phyloP scores from a whole-genome alignment of 1,140 invertebrate species.

The Ladona fulva region DNA sequence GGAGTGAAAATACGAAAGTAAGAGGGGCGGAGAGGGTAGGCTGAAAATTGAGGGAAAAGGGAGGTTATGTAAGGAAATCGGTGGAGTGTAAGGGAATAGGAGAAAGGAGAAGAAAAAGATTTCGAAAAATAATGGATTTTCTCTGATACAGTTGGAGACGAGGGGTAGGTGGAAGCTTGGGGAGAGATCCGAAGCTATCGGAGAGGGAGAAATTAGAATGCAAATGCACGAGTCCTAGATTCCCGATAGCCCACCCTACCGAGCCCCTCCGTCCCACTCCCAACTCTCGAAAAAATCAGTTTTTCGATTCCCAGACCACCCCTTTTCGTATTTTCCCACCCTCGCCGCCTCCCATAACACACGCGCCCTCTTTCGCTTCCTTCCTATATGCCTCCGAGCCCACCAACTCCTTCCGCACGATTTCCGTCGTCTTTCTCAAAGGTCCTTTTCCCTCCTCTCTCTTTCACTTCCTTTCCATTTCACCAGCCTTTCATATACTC shows the following conservation, averaged over 20 bases:
- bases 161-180: too few relatives aligned
- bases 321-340: neutral
- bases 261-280: neutral
- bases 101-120: too few relatives aligned
- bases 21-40: too few relatives aligned
- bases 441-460: too few relatives aligned
- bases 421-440: neutral
- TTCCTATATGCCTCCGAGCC: neutral
- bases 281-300: neutral
- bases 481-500: neutral
- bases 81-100: too few relatives aligned
- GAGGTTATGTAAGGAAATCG: too few relatives aligned
- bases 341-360: conserved; percentile 1
- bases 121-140: too few relatives aligned
- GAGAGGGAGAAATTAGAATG: neutral
- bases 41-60: too few relatives aligned
- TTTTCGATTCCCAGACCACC: neutral
- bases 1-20: too few relatives aligned
- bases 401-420: neutral
- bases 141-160: too few relatives aligned
- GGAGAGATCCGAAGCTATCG: too few relatives aligned
- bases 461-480: neutral
- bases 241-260: neutral
- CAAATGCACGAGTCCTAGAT: neutral
- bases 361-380: neutral